Percentiles rank a stretch among this genome's conserved stretches.
These are phyloP conservation scores for Drosophila arawakana DNA, from an alignment of 1,140 invertebrate species.

Conservation along the genomic window DNA sequence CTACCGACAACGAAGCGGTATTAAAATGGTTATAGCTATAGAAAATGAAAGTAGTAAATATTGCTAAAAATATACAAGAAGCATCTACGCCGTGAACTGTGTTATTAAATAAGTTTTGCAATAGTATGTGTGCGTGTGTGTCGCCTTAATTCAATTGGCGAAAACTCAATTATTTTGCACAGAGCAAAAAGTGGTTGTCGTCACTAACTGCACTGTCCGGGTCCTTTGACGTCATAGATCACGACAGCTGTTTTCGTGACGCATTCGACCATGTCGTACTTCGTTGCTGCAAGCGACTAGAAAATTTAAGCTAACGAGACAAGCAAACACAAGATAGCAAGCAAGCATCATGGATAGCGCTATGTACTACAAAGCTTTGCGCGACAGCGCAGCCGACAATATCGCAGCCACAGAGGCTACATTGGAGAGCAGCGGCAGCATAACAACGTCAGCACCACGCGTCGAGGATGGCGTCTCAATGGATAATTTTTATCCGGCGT, in stretches of 20 bases:
- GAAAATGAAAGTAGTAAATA: slow-evolving; percentile 34
- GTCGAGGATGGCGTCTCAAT: slow-evolving; percentile 85
- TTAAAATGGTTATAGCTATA: slow-evolving; percentile 2
- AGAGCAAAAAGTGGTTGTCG: slow-evolving; percentile 11
- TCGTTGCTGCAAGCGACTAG: slow-evolving; percentile 23
- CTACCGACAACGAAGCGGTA: not conserved
- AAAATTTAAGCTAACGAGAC: not conserved
- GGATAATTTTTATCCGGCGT: slow-evolving; percentile 94
- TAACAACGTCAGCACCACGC: slow-evolving; percentile 45
- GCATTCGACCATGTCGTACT: slow-evolving; percentile 24
- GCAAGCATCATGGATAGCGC: slow-evolving; percentile 68
- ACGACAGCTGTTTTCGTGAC: slow-evolving; percentile 44
- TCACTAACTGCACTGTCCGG: not conserved
- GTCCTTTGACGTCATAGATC: slow-evolving; percentile 59
- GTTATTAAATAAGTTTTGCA: slow-evolving; percentile 50
- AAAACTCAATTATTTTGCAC: slow-evolving; percentile 65
- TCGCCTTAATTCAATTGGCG: slow-evolving; percentile 28
- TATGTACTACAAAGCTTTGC: slow-evolving; percentile 67
- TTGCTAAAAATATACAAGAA: slow-evolving; percentile 32
- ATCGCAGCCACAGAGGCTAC: slow-evolving; percentile 16
- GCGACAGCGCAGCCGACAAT: slow-evolving; percentile 23
- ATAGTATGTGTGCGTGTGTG: slow-evolving; percentile 23
- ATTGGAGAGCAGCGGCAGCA: slow-evolving; percentile 30
- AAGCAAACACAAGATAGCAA: not conserved
- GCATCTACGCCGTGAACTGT: slow-evolving; percentile 43